phyloP scores from a whole-genome alignment of 2,113 vertebrate species.

The Scalopus aquaticus region DNA sequence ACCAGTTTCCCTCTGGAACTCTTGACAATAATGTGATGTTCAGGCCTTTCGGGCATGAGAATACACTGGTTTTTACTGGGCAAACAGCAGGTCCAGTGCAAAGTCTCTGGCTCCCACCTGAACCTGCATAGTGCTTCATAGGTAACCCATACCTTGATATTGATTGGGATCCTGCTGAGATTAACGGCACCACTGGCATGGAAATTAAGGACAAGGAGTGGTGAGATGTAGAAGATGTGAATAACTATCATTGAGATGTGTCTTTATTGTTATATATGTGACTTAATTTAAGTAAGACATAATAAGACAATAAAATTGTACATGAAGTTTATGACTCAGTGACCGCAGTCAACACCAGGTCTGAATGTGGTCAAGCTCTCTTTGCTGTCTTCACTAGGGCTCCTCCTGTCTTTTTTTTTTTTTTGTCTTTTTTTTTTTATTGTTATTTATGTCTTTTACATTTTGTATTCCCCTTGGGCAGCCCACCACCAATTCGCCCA shows the following conservation, averaged over 20 bases:
- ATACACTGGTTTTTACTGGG: not conserved
- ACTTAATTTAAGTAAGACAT: not conserved
- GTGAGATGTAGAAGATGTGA: conserved; percentile 83
- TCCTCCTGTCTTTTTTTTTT: not conserved
- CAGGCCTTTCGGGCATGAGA: not conserved
- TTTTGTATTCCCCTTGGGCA: no score
- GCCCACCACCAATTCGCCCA: no score
- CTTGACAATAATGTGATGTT: not conserved
- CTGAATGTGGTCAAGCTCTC: not conserved
- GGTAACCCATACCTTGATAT: conserved; percentile 85
- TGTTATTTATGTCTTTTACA: no score
- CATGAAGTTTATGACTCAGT: not conserved
- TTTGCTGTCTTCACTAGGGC: not conserved
- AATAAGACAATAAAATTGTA: not conserved
- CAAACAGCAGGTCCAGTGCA: not conserved
- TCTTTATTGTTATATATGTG: conserved; percentile 87
- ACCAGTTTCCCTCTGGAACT: not conserved
- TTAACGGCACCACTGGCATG: conserved; percentile 85
- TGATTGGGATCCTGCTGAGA: conserved; percentile 86
- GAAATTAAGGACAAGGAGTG: conserved; percentile 88
- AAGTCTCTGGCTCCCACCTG: not conserved
- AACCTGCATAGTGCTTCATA: conserved; percentile 75
- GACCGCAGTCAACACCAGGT: not conserved
- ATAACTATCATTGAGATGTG: conserved; percentile 82
- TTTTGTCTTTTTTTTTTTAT: no score